Base-by-base conservation (phyloP, 2,113 vertebrate genomes). In the Chaetodon auriga region DNA sequence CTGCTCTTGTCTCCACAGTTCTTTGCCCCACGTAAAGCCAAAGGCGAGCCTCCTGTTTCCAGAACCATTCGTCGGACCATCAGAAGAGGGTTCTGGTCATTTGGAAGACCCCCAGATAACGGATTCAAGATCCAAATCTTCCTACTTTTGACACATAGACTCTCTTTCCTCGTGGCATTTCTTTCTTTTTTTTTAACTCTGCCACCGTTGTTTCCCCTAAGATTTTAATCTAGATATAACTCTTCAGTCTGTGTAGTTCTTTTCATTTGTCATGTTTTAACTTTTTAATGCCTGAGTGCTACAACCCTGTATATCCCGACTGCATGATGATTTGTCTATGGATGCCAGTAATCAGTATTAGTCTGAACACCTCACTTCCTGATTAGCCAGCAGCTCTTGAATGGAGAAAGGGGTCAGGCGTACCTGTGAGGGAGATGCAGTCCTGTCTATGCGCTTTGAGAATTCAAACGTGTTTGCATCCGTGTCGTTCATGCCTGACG, bases 1-100 rank as follows among this genome's bases (percentile, higher is more conserved):
- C 41, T 70, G 14, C 58, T 91, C 69, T 87, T 87, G 41, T 91
- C 77, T 89, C 84, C 84, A n/a, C 94, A 96, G 95, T 96, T 72
- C 91, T 96, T 36, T 96, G 95, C 88, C 95, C 95, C 13, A 96
- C 95, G 71, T 96, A 94, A 90, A 82, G 54, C 55, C 48, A 36
- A 49, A 61, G 61, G 72, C 1, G 4, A 15, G 25, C 72, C 35
- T 70, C 43, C 15, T 9, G 55, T 74, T 69, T 86, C 91, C 75
- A 66, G 89, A 89, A 75, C 62, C 72, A 46, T 49, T 51, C 35
- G 2, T 4, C 18, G 61, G 74, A 89, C 80, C 80, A 60, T 70
- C 81, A 51, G 35, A 61, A 55, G 64, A 76, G 11, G 69, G 61
- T 79, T 87, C 84, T 78, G 84, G 82, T 81, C 41, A 78, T 80